Evolutionary conservation across 2,113 vertebrate species (phyloP).

Genomic region (Ageneiosus marmoratus): DNA sequence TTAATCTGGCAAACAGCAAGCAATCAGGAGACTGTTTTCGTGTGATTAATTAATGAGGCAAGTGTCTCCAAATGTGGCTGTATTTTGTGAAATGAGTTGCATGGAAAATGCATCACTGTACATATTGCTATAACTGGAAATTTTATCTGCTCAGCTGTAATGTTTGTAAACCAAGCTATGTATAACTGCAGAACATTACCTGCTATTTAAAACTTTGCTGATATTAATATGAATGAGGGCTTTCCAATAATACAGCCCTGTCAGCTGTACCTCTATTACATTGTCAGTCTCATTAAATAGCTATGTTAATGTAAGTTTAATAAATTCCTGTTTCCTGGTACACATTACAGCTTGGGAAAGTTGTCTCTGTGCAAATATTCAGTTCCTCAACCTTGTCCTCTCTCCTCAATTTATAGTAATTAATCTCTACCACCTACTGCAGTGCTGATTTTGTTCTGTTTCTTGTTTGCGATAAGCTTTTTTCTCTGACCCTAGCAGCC

Average conservation of each 20-base stretch:
- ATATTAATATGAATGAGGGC: background rate
- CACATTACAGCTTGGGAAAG: background rate
- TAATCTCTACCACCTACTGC: conserved; percentile 74
- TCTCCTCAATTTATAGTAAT: conserved; percentile 78
- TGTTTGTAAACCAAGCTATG: background rate
- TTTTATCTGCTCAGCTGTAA: background rate
- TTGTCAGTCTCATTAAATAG: background rate
- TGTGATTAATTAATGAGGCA: conserved; percentile 35
- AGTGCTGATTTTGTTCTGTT: conserved; percentile 83
- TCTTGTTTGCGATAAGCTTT: conserved; percentile 81
- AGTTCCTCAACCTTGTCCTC: conserved; percentile 49
- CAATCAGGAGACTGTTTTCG: conserved; percentile 35
- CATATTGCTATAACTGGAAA: background rate
- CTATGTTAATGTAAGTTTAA: background rate
- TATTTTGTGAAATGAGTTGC: background rate
- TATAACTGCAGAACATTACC: background rate
- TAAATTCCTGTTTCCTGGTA: background rate
- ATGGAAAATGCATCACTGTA: background rate
- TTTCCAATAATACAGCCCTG: background rate
- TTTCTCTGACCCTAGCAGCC: conserved; percentile 81
- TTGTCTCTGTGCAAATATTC: conserved; percentile 8
- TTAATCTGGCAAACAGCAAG: conserved; percentile 22
- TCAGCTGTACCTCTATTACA: background rate
- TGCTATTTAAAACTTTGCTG: background rate
- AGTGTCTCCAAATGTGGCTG: conserved; percentile 7